Evolutionary conservation across 1,140 invertebrate species (phyloP).

Genomic region (Drosophila rhopaloa): DNA sequence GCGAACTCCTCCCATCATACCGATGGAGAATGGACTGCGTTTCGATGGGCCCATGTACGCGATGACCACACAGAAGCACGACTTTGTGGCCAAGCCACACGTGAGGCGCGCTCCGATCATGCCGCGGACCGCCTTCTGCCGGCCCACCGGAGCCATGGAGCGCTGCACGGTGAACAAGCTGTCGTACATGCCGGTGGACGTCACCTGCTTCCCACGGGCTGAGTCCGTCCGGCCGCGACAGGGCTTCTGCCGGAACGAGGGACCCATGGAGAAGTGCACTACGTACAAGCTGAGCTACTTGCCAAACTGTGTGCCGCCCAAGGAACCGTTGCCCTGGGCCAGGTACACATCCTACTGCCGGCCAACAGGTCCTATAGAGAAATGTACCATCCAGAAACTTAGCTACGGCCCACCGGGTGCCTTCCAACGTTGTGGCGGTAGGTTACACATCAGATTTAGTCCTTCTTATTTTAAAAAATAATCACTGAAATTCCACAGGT

Average conservation of each 20-base stretch:
- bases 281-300: constrained; percentile 86
- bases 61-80: constrained; percentile 89
- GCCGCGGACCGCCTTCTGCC: constrained; percentile 85
- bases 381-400: constrained; percentile 86
- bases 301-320: constrained; percentile 85
- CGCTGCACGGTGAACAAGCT: constrained; percentile 86
- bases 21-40: constrained; percentile 70
- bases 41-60: constrained; percentile 89
- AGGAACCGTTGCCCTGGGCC: constrained; percentile 86
- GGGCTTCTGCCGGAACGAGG: constrained; percentile 65
- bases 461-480: too few relatives aligned
- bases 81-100: constrained; percentile 89
- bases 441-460: not conserved
- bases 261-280: constrained; percentile 85
- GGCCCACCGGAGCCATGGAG: constrained; percentile 85
- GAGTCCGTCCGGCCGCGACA: constrained; percentile 51
- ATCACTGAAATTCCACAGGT: constrained; percentile 10
- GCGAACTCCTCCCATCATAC: constrained; percentile 83
- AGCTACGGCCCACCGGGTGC: constrained; percentile 86
- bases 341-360: constrained; percentile 82
- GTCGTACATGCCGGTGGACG: constrained; percentile 86
- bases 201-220: constrained; percentile 62
- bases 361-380: constrained; percentile 82
- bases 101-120: constrained; percentile 85
- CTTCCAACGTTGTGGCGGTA: constrained; percentile 76